Conservation (phyloP, 2,888 invertebrate genomes). For the Netelia fuscicornis region DNA sequence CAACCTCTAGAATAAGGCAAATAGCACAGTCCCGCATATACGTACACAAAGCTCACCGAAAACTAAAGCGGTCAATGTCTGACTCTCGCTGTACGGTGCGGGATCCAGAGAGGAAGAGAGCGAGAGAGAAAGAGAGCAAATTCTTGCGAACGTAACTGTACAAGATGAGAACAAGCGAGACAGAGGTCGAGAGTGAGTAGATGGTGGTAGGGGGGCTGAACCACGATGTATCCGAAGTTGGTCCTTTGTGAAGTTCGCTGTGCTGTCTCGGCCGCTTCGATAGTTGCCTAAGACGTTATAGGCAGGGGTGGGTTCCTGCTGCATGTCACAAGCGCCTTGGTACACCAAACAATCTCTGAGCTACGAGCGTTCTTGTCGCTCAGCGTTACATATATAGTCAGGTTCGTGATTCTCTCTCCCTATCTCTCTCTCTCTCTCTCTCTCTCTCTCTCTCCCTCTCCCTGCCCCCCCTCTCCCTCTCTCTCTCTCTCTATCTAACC, state of each 20-base stretch:
- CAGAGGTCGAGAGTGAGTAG: constrained; percentile 20
- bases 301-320: constrained; percentile 17
- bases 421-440: constrained; percentile 18
- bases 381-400: constrained; percentile 38
- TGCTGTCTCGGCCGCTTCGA: constrained; percentile 44
- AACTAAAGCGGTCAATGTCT: background rate
- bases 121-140: background rate
- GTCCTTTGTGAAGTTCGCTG: constrained; percentile 62
- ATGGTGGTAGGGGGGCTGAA: constrained; percentile 22
- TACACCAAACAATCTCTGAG: constrained; percentile 25
- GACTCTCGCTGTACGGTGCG: background rate
- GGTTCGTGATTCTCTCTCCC: constrained; percentile 42
- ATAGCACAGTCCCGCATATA: background rate
- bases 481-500: constrained; percentile 3
- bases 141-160: background rate
- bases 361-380: constrained; percentile 43
- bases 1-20: background rate
- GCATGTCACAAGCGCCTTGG: constrained; percentile 55
- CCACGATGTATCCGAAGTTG: constrained; percentile 51
- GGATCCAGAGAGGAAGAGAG: background rate
- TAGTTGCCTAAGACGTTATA: constrained; percentile 62
- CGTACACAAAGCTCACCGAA: background rate
- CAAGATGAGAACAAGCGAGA: constrained; percentile 24
- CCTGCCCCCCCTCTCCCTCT: background rate
- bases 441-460: background rate